Evolutionary conservation across 2,113 vertebrate species (phyloP), one percentile per base, ranked within the genome.

Genomic region (Rhagologus leucostigma): DNA sequence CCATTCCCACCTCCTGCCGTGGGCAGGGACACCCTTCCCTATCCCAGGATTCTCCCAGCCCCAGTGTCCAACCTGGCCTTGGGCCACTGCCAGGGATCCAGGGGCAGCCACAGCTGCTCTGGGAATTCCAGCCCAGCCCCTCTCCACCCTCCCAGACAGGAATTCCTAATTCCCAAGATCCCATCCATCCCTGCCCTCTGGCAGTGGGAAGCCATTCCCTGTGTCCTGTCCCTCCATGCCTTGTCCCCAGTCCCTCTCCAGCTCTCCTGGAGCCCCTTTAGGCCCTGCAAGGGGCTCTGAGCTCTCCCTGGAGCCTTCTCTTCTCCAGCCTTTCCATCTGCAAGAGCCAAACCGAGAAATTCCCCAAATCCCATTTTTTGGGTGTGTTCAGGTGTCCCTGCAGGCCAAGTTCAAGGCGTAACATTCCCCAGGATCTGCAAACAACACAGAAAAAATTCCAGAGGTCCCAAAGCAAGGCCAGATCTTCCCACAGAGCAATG

Each of bases 401-500:
- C 39, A 24, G 32, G 24, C 24, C 12, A n/a, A 18, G 44, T 2
- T 44, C 49, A 21, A 7, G 60, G 30, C 16, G 21, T 5, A 1
- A 22, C 10, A 2, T 14, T 19, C 41, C 21, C 32, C 15, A 5
- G 60, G 26, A 20, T 33, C 56, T 39, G 49, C 10, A 32, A 64
- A 76, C 0, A 22, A 37, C 0, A 1, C 6, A 22, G 52, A 9
- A 11, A n/a, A 59, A 39, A 35, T 39, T 32, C 46, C 42, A 35
- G 67, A 33, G 7, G 6, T 62, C 10, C 12, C 52, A 39, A 49
- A 62, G 26, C 35, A 35, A 67, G 29, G 24, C 13, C 52, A 63
- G 57, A 39, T 32, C 10, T 42, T 7, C 37, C 27, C 56, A 21
- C 2, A 11, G 3, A 2, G 9, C 10, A 14, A 13, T 0, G 5